Evolutionary conservation across 1,140 invertebrate genomes (phyloP).

Genomic region (Euborellia annulipes): DNA sequence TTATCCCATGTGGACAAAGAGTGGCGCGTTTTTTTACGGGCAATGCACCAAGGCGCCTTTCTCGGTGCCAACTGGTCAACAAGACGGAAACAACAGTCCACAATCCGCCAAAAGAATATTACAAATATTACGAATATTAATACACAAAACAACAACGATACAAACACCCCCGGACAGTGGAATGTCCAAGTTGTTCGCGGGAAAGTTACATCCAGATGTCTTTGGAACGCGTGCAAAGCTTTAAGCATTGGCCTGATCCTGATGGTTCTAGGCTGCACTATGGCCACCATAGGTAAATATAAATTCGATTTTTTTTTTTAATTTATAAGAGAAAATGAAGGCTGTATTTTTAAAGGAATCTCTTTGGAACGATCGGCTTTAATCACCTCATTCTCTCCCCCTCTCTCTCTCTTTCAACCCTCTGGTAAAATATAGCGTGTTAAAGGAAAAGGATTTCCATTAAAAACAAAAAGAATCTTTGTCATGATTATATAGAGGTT

Average conservation of each 20-base stretch:
- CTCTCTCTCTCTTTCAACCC: too few relatives aligned
- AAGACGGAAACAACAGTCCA: constrained; percentile 14
- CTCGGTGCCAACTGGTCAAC: constrained; percentile 14
- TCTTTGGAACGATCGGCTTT: not conserved
- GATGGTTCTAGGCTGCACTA: constrained; percentile 69
- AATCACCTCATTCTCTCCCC: too few relatives aligned
- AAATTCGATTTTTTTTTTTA: too few relatives aligned
- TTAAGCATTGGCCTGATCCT: constrained; percentile 65
- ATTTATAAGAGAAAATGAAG: not conserved
- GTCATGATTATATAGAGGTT: too few relatives aligned
- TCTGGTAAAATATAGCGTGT: too few relatives aligned
- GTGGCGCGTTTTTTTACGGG: too few relatives aligned
- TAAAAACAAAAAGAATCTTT: too few relatives aligned
- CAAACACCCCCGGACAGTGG: constrained; percentile 12
- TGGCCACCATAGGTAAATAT: constrained; percentile 71
- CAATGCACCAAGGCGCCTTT: constrained; percentile 21
- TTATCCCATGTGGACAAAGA: too few relatives aligned
- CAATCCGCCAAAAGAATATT: constrained; percentile 1
- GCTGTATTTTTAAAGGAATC: not conserved
- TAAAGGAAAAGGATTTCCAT: too few relatives aligned
- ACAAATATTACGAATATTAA: too few relatives aligned
- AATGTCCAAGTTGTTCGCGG: constrained; percentile 48
- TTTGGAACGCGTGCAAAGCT: constrained; percentile 81
- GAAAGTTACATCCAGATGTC: constrained; percentile 69
- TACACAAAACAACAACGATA: constrained; percentile 1